phyloP scores from a whole-genome alignment of 2,797 vertebrate species.

The Melanotaenia pygmaea region DNA sequence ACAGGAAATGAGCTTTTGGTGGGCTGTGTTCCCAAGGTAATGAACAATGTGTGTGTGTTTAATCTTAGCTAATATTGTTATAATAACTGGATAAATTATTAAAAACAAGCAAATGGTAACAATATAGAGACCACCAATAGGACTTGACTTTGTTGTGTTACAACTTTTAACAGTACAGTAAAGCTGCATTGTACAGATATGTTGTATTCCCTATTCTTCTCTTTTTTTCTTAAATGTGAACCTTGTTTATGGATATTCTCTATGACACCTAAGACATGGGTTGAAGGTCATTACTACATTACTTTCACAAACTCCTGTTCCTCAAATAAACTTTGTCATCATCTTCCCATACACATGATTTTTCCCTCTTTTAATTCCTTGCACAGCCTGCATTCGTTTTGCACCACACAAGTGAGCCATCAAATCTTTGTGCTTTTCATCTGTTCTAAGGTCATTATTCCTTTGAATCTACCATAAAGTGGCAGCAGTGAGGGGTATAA shows the following conservation, averaged over 20 bases:
- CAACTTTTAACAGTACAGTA: slow-evolving; percentile 30
- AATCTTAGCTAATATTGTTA: slow-evolving; percentile 89
- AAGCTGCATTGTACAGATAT: slow-evolving; percentile 18
- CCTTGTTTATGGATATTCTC: not conserved
- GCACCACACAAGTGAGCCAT: slow-evolving; percentile 45
- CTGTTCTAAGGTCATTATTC: slow-evolving; percentile 68
- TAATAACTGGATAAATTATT: slow-evolving; percentile 90
- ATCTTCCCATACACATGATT: slow-evolving; percentile 13
- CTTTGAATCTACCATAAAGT: slow-evolving; percentile 47
- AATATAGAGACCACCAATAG: slow-evolving; percentile 77
- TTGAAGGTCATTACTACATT: slow-evolving; percentile 41
- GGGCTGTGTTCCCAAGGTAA: slow-evolving; percentile 88
- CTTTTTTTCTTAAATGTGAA: not conserved
- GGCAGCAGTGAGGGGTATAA: slow-evolving; percentile 48
- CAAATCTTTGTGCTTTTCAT: slow-evolving; percentile 63
- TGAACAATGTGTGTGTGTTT: slow-evolving; percentile 85
- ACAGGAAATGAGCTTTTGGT: slow-evolving; percentile 89
- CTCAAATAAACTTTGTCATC: slow-evolving; percentile 33
- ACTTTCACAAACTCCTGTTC: slow-evolving; percentile 32
- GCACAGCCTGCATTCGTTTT: slow-evolving; percentile 36
- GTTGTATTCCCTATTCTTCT: not conserved
- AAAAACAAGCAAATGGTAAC: slow-evolving; percentile 86
- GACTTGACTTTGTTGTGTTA: slow-evolving; percentile 54
- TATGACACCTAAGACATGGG: slow-evolving; percentile 5
- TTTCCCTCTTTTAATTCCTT: slow-evolving; percentile 13